A percentile compares a stretch with the other conserved stretches of the same genome.
phyloP scores from a whole-genome alignment of 2,888 invertebrate genomes.

The Heterodera filipjevi region DNA sequence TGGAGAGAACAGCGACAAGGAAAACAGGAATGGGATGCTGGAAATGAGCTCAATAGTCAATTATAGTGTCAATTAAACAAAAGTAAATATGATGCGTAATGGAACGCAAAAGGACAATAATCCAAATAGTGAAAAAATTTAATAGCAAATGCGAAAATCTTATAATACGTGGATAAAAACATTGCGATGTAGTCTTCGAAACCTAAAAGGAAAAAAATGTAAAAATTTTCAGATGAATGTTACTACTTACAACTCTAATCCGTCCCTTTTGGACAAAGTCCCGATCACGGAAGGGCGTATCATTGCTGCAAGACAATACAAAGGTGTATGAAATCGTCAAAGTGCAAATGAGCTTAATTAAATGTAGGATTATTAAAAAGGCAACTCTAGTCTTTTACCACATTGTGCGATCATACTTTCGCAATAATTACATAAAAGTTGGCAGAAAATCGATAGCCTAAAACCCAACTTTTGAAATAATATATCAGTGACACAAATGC shows the following conservation, averaged over 20 bases:
- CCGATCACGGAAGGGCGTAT: constrained; percentile 80
- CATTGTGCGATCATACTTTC: neutral
- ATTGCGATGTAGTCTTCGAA: constrained; percentile 89
- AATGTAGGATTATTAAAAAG: no score
- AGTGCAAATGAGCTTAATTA: constrained; percentile 66
- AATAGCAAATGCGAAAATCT: neutral
- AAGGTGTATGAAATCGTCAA: constrained; percentile 76
- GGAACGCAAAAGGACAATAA: neutral
- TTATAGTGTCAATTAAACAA: no score
- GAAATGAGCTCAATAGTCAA: neutral
- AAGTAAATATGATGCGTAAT: neutral
- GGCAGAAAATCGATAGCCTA: neutral
- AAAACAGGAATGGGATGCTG: no score
- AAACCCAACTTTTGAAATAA: no score
- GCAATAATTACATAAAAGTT: neutral
- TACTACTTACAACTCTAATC: constrained; percentile 69
- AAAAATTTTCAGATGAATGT: neutral
- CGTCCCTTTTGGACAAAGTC: constrained; percentile 79
- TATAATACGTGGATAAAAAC: constrained; percentile 72
- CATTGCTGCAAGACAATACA: constrained; percentile 64
- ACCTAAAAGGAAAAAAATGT: constrained; percentile 30
- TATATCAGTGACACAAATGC: no score
- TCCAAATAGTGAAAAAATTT: neutral
- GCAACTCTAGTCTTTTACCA: neutral
- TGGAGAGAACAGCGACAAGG: neutral